Conservation (phyloP, 2,888 invertebrate species). For the Plebejus argus region DNA sequence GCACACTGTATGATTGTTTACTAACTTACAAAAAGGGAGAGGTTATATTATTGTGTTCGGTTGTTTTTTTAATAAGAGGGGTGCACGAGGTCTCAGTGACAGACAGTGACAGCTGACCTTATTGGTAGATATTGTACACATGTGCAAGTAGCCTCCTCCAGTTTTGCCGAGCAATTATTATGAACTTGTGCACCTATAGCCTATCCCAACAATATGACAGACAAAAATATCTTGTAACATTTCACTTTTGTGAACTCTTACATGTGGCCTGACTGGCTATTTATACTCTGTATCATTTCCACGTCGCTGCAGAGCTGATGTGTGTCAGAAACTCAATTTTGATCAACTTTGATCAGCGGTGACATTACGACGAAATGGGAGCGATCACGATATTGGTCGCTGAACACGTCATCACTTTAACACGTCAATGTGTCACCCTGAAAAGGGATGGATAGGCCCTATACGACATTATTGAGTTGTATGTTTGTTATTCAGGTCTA, state of each 20-base stretch:
- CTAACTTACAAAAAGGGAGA: too few relatives aligned
- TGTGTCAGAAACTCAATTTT: slow-evolving; percentile 12
- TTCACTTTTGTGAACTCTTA: not conserved
- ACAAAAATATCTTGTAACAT: not conserved
- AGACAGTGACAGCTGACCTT: too few relatives aligned
- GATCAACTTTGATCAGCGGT: slow-evolving; percentile 22
- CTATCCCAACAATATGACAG: not conserved
- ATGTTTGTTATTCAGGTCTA: not conserved
- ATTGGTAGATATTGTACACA: too few relatives aligned
- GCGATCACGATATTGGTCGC: slow-evolving; percentile 9
- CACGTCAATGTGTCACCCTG: slow-evolving; percentile 27
- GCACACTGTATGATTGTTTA: too few relatives aligned
- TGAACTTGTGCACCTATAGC: not conserved
- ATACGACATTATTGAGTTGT: slow-evolving; percentile 17
- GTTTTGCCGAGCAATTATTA: too few relatives aligned
- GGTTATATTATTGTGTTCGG: too few relatives aligned
- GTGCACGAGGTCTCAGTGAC: too few relatives aligned
- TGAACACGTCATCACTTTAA: slow-evolving; percentile 24
- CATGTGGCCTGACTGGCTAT: not conserved
- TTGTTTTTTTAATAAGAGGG: too few relatives aligned
- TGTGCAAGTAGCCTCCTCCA: too few relatives aligned
- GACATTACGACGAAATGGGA: slow-evolving; percentile 18
- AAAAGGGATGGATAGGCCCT: slow-evolving; percentile 1
- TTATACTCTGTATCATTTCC: not conserved
- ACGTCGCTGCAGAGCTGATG: not conserved